Evolutionary conservation across 1,140 invertebrate species (phyloP), one percentile per base, ranked within the genome.

Genomic region (Pygmarrhopalites habei): DNA sequence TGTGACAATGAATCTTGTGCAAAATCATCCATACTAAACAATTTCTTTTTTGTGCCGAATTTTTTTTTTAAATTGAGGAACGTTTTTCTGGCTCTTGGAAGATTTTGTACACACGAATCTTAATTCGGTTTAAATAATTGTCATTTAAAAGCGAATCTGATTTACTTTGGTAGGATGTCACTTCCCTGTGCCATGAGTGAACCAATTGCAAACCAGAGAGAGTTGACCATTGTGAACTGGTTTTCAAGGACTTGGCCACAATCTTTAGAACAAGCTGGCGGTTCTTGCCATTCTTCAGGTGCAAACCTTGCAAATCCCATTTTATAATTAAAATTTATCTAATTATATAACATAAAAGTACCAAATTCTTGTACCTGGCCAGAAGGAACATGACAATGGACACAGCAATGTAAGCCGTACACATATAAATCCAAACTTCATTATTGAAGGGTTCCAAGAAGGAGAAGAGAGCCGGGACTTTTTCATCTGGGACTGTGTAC

Each of bases 151-250:
- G n/a, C n/a, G n/a, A n/a, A n/a, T n/a, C n/a, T n/a, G n/a, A n/a
- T n/a, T 80, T 87, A 91, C 89, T 89, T 90, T 76, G 89, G 90
- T 74, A 90, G 78, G 78, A 92, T 88, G 77, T 92, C 89, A 80
- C 87, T 91, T 72, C 89, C 88, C 74, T 87, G 86, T 44, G 82
- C 83, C 86, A 89, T 87, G 30, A 89, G 82, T 30, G 86, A 88
- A 26, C 86, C 87, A 62, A 88, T 80, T 1, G 87, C 86, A 62
- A 89, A 80, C 87, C 87, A 90, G 62, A 85, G 82, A 28, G 81
- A 82, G 75, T 89, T 89, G 74, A 83, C 82, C 67, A 89, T 75
- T 61, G 77, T 83, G 74, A 88, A 88, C 70, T 83, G 82, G 75
- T 89, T 90, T 74, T 88, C 86, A 70, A 90, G 76, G 25, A 61